Base-by-base conservation (phyloP, 2,113 vertebrate species). In the Sialia sialis region DNA sequence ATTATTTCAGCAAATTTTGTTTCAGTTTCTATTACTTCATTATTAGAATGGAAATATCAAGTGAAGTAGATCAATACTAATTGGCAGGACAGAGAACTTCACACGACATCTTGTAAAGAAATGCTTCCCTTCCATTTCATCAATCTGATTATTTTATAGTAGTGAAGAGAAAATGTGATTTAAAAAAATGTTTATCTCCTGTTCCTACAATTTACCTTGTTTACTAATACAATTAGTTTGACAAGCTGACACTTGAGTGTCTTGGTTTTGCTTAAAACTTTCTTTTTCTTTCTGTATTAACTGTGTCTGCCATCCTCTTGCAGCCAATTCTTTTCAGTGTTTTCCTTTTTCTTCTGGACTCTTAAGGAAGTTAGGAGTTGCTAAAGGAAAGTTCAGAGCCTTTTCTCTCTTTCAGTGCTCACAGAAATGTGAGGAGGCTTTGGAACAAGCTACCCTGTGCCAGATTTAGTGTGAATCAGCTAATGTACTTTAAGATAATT, bases 41-140 rank as follows among this genome's bases (percentile, higher is more conserved):
- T 89, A 26, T 62, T 66, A 36, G 58, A 87, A 83, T 54, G 66
- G 58, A 87, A 89, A 76, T 22, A 36, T 54, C 55, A 85, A 87
- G n/a, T 46, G 44, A 89, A 72, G 56, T 84, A 66, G 49, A 93
- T 95, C 87, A 66, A 58, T 95, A 46, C 34, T 89, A 95, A 94
- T 66, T 85, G 70, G 26, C 91, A 85, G 63, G 38, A 76, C 32
- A 79, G 20, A 89, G 22, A 87, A 89, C 13, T 80, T 94, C 49
- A 22, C 62, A 69, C 0, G 0, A 32, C 38, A n/a, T 48, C 70
- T 89, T 83, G 32, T 62, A 85, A 83, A 87, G 66, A 73, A 89
- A 89, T 87, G 58, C 85, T 29, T 17, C 34, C 29, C n/a, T 76
- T 82, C 46, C 41, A 73, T 95, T 94, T 89, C 58, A 89, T 73